Base-by-base conservation (phyloP, 2,888 invertebrate genomes). In the Hylaea fasciaria region DNA sequence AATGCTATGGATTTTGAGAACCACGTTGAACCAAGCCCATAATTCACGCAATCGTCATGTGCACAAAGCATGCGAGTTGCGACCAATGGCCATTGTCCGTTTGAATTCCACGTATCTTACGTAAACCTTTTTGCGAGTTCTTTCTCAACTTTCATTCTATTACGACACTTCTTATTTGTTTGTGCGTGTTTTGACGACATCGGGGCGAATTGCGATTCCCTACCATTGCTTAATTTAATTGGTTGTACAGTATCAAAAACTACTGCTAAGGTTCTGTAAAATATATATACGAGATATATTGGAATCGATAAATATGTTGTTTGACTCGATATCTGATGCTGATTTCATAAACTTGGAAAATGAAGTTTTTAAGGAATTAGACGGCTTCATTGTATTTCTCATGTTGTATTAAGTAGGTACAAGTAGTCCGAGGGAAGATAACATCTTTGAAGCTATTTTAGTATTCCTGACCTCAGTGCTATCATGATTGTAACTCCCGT, bases 121-220 rank as follows among this genome's bases (percentile, higher is more conserved):
- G 78, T 80, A 78, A 81, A 76, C 59, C 59, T 70, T 74, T 72
- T 72, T 68, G 73, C 73, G 65, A 76, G 75, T 68, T 81, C 80
- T 78, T 82, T 81, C 76, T 72, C 66, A 77, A 81, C 84, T 83
- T 83, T 83, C 82, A 71, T 80, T 80, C 64, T 71, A 74, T 82
- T 83, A 76, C 79, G 74, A 77, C 75, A 81, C 62, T 50, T 71
- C 14, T 52, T 71, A 72, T 77, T 70, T 69, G 70, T 67, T 58
- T 70, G 71, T 68, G 74, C 75, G 73, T 80, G 75, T 64, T 68
- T 63, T 61, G 63, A 52, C 41, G 59, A 43, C 59, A 62, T 64
- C 55, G 51, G 35, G 58, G 41, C 55, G 54, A 62, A 65, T 65
- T 47, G 43, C 14, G 46, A 57, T 59, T 55, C 61, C 51, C 53